phyloP scores from a whole-genome alignment of 2,888 invertebrate species.

The Ashinkailepas kermadecensis region DNA sequence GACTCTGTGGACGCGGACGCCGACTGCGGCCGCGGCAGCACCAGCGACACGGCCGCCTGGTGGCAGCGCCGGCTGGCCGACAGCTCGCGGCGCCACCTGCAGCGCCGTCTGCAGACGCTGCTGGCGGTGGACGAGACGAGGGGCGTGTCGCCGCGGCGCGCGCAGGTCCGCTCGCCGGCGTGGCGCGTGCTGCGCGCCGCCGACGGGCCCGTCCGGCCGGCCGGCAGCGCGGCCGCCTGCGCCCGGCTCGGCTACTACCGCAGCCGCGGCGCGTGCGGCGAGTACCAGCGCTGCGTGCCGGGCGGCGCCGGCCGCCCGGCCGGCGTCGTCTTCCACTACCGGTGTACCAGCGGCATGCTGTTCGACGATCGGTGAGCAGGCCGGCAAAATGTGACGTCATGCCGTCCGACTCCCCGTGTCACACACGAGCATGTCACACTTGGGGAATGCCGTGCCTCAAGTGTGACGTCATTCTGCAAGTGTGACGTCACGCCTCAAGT shows the following conservation, averaged over 20 bases:
- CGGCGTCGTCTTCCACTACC: constrained; percentile 71
- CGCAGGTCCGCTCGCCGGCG: not conserved
- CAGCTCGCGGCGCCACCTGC: constrained; percentile 39
- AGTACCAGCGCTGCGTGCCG: constrained; percentile 73
- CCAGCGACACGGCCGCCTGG: constrained; percentile 26
- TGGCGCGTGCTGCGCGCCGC: not conserved
- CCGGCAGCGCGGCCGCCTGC: constrained; percentile 64
- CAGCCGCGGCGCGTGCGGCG: constrained; percentile 64
- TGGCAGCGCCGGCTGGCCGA: constrained; percentile 35
- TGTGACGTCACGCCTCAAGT: too few species aligned
- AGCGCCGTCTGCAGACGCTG: constrained; percentile 26
- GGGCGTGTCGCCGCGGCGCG: constrained; percentile 25
- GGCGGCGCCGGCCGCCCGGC: constrained; percentile 55
- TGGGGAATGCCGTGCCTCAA: too few species aligned
- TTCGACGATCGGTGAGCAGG: constrained; percentile 50
- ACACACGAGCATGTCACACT: too few species aligned
- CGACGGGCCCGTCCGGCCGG: not conserved
- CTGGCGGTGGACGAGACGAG: constrained; percentile 28
- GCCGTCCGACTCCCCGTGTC: too few species aligned
- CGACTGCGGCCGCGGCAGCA: constrained; percentile 41
- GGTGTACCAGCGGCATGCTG: constrained; percentile 67
- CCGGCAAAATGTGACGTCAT: too few species aligned
- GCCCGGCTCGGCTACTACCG: constrained; percentile 69
- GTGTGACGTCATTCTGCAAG: too few species aligned
- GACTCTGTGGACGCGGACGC: constrained; percentile 53